phyloP scores from a whole-genome alignment of 2,888 invertebrate species.

The Temnothorax unifasciatus region DNA sequence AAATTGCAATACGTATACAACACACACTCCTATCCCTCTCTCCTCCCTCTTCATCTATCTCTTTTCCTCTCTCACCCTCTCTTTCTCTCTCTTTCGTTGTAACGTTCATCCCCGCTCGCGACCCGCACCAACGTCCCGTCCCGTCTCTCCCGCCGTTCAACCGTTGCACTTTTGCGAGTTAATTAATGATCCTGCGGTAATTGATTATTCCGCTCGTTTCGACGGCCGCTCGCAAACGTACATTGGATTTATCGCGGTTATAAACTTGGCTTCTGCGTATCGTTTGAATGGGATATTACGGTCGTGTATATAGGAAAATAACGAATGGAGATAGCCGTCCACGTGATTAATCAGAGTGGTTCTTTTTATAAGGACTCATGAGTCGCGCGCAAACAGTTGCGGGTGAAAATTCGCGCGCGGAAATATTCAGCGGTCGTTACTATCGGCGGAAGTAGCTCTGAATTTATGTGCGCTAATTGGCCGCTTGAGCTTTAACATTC shows the following conservation, averaged over 20 bases:
- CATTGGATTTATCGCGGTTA: conserved; percentile 69
- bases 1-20: conserved; percentile 52
- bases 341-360: conserved; percentile 52
- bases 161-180: conserved; percentile 68
- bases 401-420: conserved; percentile 24
- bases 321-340: conserved; percentile 54
- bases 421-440: conserved; percentile 26
- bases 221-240: conserved; percentile 53
- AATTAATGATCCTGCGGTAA: conserved; percentile 69
- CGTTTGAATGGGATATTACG: conserved; percentile 54
- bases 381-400: neutral
- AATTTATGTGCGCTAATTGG: conserved; percentile 50
- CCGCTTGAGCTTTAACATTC: conserved; percentile 35
- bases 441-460: neutral
- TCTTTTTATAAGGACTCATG: conserved; percentile 54
- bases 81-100: neutral
- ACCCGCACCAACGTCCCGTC: neutral
- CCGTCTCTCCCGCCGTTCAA: conserved; percentile 50
- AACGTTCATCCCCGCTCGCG: conserved; percentile 12
- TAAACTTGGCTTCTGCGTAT: conserved; percentile 60
- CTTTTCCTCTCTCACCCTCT: neutral
- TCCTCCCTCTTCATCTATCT: neutral
- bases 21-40: neutral
- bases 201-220: conserved; percentile 68
- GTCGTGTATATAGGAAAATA: conserved; percentile 44